Base-by-base conservation (phyloP, 92 coral and sea anemone species). In the Muricea muricata region DNA sequence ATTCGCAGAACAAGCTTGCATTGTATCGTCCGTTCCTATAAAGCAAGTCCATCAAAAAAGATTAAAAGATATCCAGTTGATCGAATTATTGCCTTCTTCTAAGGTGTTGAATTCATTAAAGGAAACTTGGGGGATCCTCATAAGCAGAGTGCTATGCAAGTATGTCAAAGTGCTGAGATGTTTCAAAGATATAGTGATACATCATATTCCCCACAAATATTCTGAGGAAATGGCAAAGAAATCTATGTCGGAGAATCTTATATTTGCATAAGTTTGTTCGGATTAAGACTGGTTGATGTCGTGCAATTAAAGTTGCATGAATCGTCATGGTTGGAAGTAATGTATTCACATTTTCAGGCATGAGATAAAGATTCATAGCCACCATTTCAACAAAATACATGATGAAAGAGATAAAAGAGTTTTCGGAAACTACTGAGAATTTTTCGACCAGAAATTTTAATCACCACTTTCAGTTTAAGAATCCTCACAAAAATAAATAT, bases 281-380 rank as follows among this genome's bases (percentile, higher is more conserved):
- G n/a, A n/a, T n/a, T n/a, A n/a, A n/a, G n/a, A n/a, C n/a, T n/a
- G n/a, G n/a, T n/a, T n/a, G n/a, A n/a, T n/a, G n/a, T n/a, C n/a
- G n/a, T 48, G 13, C 11, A 4, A 39, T n/a, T n/a, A n/a, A n/a
- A n/a, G n/a, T n/a, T n/a, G n/a, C n/a, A n/a, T n/a, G n/a, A n/a
- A n/a, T n/a, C n/a, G n/a, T 45, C 8, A 45, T 45, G 50, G 50
- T 45, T 45, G 18, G 18, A 65, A 2, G 18, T 20, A 24, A 3
- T 4, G 23, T 28, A n/a, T 37, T 29, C 7, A 17, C 31, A 6
- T 29, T 23, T 25, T 52, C 56, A 88, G 91, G 63, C 91, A 88
- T 76, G 88, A 88, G 77, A 30, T 84, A 50, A 88, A 88, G 29
- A 57, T 31, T 12, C 89, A 88, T 78, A 40, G 58, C 14, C 15